Percentiles rank a stretch among this genome's conserved stretches.
Conservation (phyloP, 2,888 invertebrate genomes). For the Stenurella melanura region DNA sequence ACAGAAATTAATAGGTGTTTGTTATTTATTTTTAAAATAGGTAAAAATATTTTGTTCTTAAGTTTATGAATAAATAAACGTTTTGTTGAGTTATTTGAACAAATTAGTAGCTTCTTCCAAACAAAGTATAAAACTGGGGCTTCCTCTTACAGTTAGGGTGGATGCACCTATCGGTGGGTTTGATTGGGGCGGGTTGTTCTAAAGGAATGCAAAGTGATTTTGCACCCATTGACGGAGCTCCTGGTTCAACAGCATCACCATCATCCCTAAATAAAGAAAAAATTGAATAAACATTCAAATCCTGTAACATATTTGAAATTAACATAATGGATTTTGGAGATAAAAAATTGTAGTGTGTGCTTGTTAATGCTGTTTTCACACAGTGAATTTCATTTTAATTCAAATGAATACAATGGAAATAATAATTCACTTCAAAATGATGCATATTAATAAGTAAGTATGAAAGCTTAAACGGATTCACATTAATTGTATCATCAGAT, state of each 20-base stretch:
- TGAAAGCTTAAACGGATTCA: too few species aligned
- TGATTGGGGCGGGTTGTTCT: conserved; percentile 83
- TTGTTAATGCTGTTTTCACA: too few species aligned
- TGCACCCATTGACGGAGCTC: conserved; percentile 98
- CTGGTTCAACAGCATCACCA: conserved; percentile 79
- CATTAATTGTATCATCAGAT: too few species aligned
- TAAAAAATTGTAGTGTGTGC: too few species aligned
- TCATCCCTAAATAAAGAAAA: conserved; percentile 78
- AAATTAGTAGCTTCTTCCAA: conserved; percentile 94
- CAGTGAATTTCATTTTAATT: too few species aligned
- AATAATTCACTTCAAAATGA: too few species aligned
- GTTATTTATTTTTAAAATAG: conserved; percentile 15
- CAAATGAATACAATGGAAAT: too few species aligned
- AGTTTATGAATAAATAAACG: conserved; percentile 32
- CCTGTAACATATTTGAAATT: too few species aligned
- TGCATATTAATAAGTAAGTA: too few species aligned
- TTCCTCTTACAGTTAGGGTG: conserved; percentile 88
- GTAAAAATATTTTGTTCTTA: conserved; percentile 39
- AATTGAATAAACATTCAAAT: not conserved
- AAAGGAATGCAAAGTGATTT: conserved; percentile 99
- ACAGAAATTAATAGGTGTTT: not conserved
- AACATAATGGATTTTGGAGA: too few species aligned
- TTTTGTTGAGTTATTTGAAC: not conserved
- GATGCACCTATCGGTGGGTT: conserved; percentile 85
- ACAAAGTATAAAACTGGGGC: conserved; percentile 91